Percentiles rank a stretch among this genome's conserved stretches.
Evolutionary conservation across 2,888 invertebrate species (phyloP).

Genomic region (Hypomecis punctinalis): DNA sequence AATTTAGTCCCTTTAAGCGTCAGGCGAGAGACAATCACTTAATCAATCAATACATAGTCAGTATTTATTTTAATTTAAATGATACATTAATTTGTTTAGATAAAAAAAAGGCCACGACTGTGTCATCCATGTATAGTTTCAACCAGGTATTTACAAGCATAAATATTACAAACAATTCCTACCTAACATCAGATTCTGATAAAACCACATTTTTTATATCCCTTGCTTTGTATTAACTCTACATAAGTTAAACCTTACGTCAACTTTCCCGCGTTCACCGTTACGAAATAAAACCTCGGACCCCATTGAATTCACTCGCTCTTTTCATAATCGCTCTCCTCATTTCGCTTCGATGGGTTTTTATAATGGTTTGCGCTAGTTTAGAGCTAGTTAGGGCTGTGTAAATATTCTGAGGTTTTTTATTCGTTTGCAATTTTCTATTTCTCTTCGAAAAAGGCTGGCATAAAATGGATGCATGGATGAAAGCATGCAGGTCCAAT

Average conservation of each 20-base stretch:
- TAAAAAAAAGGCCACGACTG: too few relatives aligned
- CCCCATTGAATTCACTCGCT: constrained; percentile 48
- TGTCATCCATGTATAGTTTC: too few relatives aligned
- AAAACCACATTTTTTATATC: too few relatives aligned
- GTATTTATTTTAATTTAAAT: too few relatives aligned
- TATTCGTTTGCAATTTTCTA: constrained; percentile 16
- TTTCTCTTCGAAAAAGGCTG: constrained; percentile 1
- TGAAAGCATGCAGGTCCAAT: too few relatives aligned
- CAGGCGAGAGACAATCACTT: too few relatives aligned
- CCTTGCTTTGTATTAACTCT: neutral
- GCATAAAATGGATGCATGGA: neutral
- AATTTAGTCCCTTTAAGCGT: too few relatives aligned
- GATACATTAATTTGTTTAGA: too few relatives aligned
- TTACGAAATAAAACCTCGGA: constrained; percentile 42
- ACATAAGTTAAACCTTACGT: constrained; percentile 36
- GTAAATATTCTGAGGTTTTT: constrained; percentile 28
- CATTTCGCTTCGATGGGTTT: constrained; percentile 48
- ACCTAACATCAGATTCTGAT: too few relatives aligned
- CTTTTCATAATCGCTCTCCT: constrained; percentile 57
- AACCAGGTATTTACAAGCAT: too few relatives aligned
- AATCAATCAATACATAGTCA: too few relatives aligned
- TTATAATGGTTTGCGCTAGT: constrained; percentile 37
- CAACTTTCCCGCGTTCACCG: constrained; percentile 37
- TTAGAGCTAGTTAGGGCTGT: constrained; percentile 31
- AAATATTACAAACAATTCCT: too few relatives aligned